Evolutionary conservation across 2,888 invertebrate species (phyloP).

Genomic region (Hololepta plana): DNA sequence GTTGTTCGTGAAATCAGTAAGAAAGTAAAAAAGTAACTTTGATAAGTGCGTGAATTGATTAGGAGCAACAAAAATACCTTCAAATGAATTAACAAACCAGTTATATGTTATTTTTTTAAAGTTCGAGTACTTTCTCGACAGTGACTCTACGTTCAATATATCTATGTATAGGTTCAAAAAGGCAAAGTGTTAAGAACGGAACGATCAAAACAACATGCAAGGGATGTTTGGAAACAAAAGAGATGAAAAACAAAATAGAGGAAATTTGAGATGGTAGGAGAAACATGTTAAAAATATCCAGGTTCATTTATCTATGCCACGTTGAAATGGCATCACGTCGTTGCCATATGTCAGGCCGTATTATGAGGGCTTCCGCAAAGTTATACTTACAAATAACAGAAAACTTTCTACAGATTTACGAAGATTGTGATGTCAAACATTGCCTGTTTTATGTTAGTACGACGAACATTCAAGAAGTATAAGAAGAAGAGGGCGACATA

Average conservation of each 20-base stretch:
- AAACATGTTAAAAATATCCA: conserved; percentile 9
- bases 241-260: conserved; percentile 6
- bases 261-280: conserved; percentile 3
- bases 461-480: too few relatives aligned
- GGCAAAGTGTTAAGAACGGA: conserved; percentile 2
- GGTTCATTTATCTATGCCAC: conserved; percentile 19
- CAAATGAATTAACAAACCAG: too few relatives aligned
- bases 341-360: conserved; percentile 17
- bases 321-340: conserved; percentile 20
- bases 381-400: conserved; percentile 10
- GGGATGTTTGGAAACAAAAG: conserved; percentile 5
- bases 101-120: too few relatives aligned
- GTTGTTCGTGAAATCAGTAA: too few relatives aligned
- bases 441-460: too few relatives aligned
- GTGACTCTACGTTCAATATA: too few relatives aligned
- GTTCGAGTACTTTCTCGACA: too few relatives aligned
- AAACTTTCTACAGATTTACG: conserved; percentile 7
- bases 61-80: too few relatives aligned
- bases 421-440: conserved; percentile 9
- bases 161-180: too few relatives aligned
- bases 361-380: conserved; percentile 14
- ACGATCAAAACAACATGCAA: conserved; percentile 4
- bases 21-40: too few relatives aligned
- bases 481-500: too few relatives aligned
- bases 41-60: too few relatives aligned